A percentile compares a stretch with the other conserved stretches of the same genome.
Evolutionary conservation across 2,797 vertebrate genomes (phyloP).

Genomic region (Microcaecilia unicolor): DNA sequence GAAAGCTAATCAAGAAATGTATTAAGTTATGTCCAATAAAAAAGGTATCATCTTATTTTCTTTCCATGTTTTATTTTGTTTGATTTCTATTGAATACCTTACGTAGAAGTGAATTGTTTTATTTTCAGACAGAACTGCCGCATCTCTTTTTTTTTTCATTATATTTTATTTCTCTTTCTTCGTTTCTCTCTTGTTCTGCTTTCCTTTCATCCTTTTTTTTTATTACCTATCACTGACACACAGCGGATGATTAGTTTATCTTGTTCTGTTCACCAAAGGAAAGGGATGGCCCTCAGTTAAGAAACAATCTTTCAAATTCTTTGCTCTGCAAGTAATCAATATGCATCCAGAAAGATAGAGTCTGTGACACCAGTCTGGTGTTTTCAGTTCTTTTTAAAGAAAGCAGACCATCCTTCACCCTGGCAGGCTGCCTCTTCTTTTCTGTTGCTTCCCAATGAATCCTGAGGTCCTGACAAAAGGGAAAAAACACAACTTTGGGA

Average conservation of each 20-base stretch:
- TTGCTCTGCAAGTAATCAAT: neutral
- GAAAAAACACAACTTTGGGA: neutral
- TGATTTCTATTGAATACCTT: too few relatives aligned
- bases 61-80: too few relatives aligned
- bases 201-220: neutral
- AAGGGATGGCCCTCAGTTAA: neutral
- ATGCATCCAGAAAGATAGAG: neutral
- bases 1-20: too few relatives aligned
- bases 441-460: neutral
- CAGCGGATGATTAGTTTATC: neutral
- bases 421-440: neutral
- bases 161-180: too few relatives aligned
- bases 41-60: too few relatives aligned
- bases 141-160: too few relatives aligned
- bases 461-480: neutral
- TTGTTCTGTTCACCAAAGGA: neutral
- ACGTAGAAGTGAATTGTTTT: too few relatives aligned
- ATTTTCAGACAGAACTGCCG: too few relatives aligned
- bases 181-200: too few relatives aligned
- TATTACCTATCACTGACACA: neutral
- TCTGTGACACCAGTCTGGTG: neutral
- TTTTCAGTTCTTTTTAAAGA: too few relatives aligned
- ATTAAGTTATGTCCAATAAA: too few relatives aligned
- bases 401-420: too few relatives aligned
- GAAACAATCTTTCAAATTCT: neutral